A percentile compares a stretch with the other conserved stretches of the same genome.
phyloP scores from a whole-genome alignment of 2,797 vertebrate genomes.

The Smutsia temminckii region DNA sequence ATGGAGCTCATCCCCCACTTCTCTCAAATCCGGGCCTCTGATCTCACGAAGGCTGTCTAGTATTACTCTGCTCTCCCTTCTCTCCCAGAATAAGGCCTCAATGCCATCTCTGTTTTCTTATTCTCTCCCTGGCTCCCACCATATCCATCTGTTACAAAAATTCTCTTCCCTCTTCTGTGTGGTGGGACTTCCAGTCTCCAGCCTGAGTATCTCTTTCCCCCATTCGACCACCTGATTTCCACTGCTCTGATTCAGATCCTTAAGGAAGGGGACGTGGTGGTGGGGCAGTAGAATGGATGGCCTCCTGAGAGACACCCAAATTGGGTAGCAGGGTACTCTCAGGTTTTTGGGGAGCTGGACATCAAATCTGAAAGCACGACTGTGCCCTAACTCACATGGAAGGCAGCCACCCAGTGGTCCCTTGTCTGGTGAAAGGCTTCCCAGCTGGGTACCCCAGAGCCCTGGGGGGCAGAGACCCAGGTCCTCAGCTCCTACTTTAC shows the following conservation, averaged over 20 bases:
- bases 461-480: not conserved
- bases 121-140: not conserved
- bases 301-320: no score
- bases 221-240: no score
- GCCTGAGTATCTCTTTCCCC: not conserved
- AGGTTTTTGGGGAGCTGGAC: not conserved
- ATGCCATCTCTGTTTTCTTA: accelerated
- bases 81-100: not conserved
- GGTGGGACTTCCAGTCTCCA: not conserved
- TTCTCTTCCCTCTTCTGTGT: not conserved
- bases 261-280: not conserved
- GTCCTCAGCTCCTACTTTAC: no score
- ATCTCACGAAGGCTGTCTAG: accelerated
- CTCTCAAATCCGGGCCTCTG: not conserved
- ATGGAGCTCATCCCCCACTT: not conserved
- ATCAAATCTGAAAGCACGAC: not conserved
- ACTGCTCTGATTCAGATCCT: not conserved
- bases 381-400: not conserved
- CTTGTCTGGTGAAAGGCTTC: no score
- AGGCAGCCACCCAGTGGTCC: not conserved
- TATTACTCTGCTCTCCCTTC: no score
- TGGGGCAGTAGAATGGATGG: not conserved
- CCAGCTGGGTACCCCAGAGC: not conserved
- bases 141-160: not conserved
- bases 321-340: no score